Percentiles rank a stretch among this genome's conserved stretches.
These are phyloP conservation scores for Leptestheria dahalacensis DNA, from an alignment of 1,140 invertebrate genomes.

Conservation along the genomic window DNA sequence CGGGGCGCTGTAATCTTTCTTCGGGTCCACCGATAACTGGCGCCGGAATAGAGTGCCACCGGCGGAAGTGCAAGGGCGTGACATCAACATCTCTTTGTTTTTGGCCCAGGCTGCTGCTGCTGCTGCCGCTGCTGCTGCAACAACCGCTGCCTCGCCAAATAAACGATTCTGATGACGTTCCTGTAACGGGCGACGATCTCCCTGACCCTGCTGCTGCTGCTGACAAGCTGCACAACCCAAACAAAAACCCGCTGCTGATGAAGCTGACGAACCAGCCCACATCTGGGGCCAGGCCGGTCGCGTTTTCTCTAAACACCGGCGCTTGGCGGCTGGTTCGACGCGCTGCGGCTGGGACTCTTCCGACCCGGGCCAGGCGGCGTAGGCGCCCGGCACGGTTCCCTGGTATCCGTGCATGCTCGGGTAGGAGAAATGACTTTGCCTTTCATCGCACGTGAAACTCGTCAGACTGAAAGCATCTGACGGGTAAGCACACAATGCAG, in stretches of 20 bases:
- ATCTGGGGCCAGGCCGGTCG: background rate
- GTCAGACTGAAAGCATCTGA: background rate
- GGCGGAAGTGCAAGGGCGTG: conserved; percentile 16
- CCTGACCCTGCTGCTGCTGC: conserved; percentile 1
- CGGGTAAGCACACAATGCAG: background rate
- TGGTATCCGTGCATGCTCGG: background rate
- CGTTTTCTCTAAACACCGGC: background rate
- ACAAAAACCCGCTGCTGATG: background rate
- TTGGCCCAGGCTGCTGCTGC: background rate
- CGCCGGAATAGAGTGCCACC: background rate
- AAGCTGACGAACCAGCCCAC: background rate
- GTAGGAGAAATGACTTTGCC: background rate
- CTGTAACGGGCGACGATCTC: background rate
- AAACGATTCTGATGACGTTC: conserved; percentile 6
- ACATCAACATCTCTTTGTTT: conserved; percentile 12
- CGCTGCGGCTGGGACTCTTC: background rate
- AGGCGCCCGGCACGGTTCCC: background rate
- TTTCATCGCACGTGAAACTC: background rate
- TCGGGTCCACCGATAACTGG: conserved; percentile 11
- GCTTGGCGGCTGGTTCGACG: background rate
- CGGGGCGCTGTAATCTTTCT: conserved; percentile 51
- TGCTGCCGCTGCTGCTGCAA: background rate
- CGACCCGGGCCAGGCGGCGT: background rate
- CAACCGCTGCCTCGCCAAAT: background rate
- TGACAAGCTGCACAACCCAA: conserved; percentile 6